Evolutionary conservation across 2,797 vertebrate genomes (phyloP).

Genomic region (Spinus pinus): DNA sequence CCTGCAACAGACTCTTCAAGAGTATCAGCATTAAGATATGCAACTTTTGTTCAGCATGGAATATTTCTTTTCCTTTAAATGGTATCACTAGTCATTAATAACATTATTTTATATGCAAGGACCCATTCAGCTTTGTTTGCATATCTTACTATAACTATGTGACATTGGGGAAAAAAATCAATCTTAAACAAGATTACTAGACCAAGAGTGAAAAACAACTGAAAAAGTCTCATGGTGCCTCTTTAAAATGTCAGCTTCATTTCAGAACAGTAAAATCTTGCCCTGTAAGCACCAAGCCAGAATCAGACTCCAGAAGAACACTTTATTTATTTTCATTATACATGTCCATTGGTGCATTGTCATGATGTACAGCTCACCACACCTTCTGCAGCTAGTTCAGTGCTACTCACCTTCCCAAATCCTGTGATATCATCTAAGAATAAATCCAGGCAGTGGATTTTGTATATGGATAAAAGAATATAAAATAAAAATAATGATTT

Average conservation of each 20-base stretch:
- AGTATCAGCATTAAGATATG: not conserved
- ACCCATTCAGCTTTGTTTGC: not conserved
- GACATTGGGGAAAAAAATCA: not conserved
- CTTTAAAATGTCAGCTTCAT: slow-evolving; percentile 19
- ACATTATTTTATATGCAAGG: not conserved
- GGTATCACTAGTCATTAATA: not conserved
- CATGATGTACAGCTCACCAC: not conserved
- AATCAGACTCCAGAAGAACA: not conserved
- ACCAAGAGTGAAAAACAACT: not conserved
- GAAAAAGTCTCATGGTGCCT: not conserved
- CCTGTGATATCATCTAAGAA: not conserved
- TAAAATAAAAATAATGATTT: not conserved
- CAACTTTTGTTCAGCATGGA: not conserved
- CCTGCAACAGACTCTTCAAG: not conserved
- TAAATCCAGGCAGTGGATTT: not conserved
- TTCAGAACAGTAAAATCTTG: not conserved
- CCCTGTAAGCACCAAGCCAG: not conserved
- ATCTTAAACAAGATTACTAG: not conserved
- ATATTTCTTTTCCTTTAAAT: not conserved
- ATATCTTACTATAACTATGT: not conserved
- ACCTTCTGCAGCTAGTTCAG: not conserved
- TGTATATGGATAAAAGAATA: not conserved
- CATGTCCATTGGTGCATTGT: not conserved
- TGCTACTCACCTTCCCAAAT: not conserved
- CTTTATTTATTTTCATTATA: slow-evolving; percentile 2